Base-by-base conservation (phyloP, 1,140 invertebrate species). In the Cydia pomonella region DNA sequence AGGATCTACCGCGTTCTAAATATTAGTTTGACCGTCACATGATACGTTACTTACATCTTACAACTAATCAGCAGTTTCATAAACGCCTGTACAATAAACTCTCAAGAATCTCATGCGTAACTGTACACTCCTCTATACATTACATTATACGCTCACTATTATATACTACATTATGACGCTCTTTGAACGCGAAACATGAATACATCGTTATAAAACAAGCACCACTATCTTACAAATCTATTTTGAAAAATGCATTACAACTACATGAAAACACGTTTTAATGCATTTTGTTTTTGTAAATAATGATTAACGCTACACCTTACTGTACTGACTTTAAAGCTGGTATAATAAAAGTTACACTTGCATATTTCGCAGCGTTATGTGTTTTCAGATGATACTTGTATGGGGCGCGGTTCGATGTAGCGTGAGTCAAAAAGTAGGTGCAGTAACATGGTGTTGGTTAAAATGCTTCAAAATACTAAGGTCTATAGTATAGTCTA, bases 101-200 rank as follows among this genome's bases (percentile, higher is more conserved):
- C 76, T 59, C 82, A 84, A 80, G 83, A 92, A 92, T 92, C 91
- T 92, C 91, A 92, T 90, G 84, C 88, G 91, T 92, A 92, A 92
- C 91, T 92, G 91, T 92, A 92, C 90, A 92, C 76, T 84, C 82
- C 84, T 53, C 50, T 47, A 86, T 81, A 84, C 77, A 38, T 80
- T 79, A 78, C 78, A 82, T 53, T 72, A 74, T 74, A 72, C 33
- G 73, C 10, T 16, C 41, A 38, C 18, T 64, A 75, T 76, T 47
- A 47, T 50, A 50, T 18, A 53, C n/a, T 53, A 53, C 50, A 18
- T 53, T 53, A 53, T 7, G n/a, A 53, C 50, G 71, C 80, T 81
- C 80, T 80, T 81, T 76, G 72, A 83, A 78, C 78, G 78, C 25
- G 29, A 72, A 76, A 64, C 23, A 25, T 64, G 62, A 64, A 64